Evolutionary conservation across 2,888 invertebrate genomes (phyloP).

Genomic region (Thysanoteuthis rhombus): DNA sequence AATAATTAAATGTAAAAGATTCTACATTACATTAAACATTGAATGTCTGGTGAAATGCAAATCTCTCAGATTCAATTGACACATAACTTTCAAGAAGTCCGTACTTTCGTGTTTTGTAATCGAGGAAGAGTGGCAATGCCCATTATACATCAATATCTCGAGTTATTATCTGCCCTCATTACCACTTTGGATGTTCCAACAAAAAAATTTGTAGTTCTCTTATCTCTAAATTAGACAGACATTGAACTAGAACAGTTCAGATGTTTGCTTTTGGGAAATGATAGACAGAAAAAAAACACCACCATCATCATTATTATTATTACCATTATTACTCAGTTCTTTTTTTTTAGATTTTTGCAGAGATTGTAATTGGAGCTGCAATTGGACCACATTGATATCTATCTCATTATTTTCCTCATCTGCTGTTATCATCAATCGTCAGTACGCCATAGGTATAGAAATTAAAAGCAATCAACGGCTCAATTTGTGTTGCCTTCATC

Average conservation of each 20-base stretch:
- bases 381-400: not conserved
- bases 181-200: not conserved
- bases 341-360: not conserved
- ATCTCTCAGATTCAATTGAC: no score
- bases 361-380: not conserved
- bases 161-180: not conserved
- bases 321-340: no score
- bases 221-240: not conserved
- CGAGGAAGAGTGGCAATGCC: no score
- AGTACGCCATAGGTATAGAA: not conserved
- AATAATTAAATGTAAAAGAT: no score
- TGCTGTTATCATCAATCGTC: not conserved
- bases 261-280: not conserved
- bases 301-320: not conserved
- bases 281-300: not conserved
- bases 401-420: not conserved
- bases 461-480: not conserved
- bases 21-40: no score
- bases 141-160: not conserved
- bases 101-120: no score
- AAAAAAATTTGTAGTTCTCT: not conserved
- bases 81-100: no score
- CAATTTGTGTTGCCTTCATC: not conserved
- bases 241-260: not conserved
- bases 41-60: no score